Evolutionary conservation across 2,888 invertebrate species (phyloP), one percentile per base, ranked within the genome.

Genomic region (Pandemis heparana): DNA sequence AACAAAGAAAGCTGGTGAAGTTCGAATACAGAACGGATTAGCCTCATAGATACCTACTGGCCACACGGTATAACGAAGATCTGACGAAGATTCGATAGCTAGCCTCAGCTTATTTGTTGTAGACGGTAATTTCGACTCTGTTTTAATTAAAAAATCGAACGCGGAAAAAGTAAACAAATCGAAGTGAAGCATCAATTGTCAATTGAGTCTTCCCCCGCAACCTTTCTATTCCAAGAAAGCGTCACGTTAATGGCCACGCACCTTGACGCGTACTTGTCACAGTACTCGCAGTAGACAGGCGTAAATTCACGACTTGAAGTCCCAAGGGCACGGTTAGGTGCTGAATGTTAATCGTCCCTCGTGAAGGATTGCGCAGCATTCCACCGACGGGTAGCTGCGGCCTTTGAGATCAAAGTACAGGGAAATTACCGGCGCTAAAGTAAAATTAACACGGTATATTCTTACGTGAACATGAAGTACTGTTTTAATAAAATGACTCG

Each of bases 311-410:
- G 63, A 64, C 59, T 56, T 51, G 68, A 69, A 63, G 23, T 60
- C 73, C 73, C 73, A 73, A 69, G 68, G 63, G 73, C 73, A 46
- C 68, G 48, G 73, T 73, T 73, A 73, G 73, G 68, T 59, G 73
- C 48, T 64, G 73, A 73, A 73, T 73, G 68, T 73, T 64, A 73
- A 73, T 73, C 39, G 63, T 41, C 38, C 56, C 53, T 5, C 51
- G 53, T 73, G 73, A 69, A 68, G 56, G 56, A 48, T 69, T 18
- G 48, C 56, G 23, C n/a, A 38, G 51, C 73, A 64, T 73, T 63
- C 72, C 65, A 16, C 18, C 43, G 62, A 61, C 38, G 53, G 68
- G 71, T 41, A 14, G 59, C 71, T 18, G 18, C 38, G 53, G 70
- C n/a, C 63, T 70, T 70, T 48, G n/a, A 61, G 73, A 73, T 68